Evolutionary conservation across 2,113 vertebrate genomes (phyloP).

Genomic region (Rhinolophus ferrumequinum): DNA sequence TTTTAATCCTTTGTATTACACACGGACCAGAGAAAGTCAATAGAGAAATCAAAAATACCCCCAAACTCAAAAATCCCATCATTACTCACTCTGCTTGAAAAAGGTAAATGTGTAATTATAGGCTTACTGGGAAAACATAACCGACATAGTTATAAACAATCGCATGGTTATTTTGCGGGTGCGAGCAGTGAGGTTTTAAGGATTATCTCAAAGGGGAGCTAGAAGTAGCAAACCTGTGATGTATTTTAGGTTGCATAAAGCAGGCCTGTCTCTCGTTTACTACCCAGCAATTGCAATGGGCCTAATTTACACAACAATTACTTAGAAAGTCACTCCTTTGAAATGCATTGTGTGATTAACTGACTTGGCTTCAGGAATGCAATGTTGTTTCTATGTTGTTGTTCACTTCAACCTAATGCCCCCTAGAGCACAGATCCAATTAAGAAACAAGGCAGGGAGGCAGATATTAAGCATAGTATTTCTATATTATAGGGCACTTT

Average conservation of each 20-base stretch:
- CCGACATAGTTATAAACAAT: not conserved
- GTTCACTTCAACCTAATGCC: constrained; percentile 74
- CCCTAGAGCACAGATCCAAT: constrained; percentile 80
- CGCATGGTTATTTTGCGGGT: constrained; percentile 23
- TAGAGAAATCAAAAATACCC: constrained; percentile 57
- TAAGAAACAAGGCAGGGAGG: constrained; percentile 78
- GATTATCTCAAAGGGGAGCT: constrained; percentile 28
- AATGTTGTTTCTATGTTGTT: constrained; percentile 59
- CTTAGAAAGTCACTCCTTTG: constrained; percentile 72
- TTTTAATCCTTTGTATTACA: not conserved
- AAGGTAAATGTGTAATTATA: constrained; percentile 59
- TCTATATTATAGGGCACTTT: constrained; percentile 54
- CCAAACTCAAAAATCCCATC: constrained; percentile 18
- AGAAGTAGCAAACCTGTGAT: constrained; percentile 33
- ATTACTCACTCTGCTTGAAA: constrained; percentile 52
- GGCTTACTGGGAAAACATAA: constrained; percentile 42
- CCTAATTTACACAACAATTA: constrained; percentile 77
- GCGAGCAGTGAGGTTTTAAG: constrained; percentile 37
- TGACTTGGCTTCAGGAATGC: constrained; percentile 76
- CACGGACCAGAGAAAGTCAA: constrained; percentile 21
- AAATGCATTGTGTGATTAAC: constrained; percentile 75
- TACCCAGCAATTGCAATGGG: constrained; percentile 43
- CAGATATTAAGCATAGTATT: constrained; percentile 59
- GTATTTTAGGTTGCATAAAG: not conserved
- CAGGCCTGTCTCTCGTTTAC: constrained; percentile 52